A percentile compares a stretch with the other conserved stretches of the same genome.
These are phyloP conservation scores for Halcyon senegalensis DNA, from an alignment of 2,113 vertebrate species.

Conservation along the genomic window DNA sequence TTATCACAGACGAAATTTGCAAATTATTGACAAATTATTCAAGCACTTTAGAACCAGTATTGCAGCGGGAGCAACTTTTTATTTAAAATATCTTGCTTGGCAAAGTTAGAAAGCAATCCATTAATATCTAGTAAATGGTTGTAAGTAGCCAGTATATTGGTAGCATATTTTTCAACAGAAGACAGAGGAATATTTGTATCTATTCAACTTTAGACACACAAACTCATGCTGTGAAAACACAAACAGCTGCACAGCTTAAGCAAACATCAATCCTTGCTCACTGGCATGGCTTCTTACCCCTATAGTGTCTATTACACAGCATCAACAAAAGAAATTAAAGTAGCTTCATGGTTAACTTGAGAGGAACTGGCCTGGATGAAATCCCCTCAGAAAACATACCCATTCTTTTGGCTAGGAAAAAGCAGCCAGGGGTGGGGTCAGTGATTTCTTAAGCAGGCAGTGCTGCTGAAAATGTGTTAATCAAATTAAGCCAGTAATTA, in stretches of 20 bases:
- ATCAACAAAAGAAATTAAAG: neutral
- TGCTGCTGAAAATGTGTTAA: neutral
- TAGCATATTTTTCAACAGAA: neutral
- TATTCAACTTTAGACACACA: neutral
- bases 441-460: neutral
- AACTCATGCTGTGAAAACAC: neutral
- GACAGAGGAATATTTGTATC: neutral
- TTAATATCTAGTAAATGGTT: neutral
- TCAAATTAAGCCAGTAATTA: neutral
- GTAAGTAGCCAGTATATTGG: neutral
- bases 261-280: neutral
- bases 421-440: neutral
- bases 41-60: neutral
- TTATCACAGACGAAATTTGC: neutral
- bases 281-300: neutral
- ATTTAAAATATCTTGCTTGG: neutral
- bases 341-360: neutral
- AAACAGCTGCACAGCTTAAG: neutral
- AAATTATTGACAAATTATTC: neutral
- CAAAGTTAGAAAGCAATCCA: neutral
- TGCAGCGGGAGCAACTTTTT: neutral
- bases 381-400: neutral
- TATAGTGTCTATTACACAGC: neutral
- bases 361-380: neutral
- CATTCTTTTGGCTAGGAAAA: neutral